Base-by-base conservation (phyloP, 2,888 invertebrate genomes). In the Xylocampa areola region DNA sequence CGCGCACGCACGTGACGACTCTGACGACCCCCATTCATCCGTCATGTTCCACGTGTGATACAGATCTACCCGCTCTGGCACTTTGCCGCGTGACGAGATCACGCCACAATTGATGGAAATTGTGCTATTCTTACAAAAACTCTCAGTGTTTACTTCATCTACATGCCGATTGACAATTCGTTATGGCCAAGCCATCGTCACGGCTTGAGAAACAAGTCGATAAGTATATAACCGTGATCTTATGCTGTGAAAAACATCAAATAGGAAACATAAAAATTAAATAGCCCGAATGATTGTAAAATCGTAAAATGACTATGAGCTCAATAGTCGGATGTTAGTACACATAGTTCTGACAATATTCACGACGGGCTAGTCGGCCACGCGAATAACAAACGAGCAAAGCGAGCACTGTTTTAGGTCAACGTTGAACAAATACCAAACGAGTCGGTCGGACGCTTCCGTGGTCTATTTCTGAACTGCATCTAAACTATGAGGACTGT, bases 341-440 rank as follows among this genome's bases (percentile, higher is more conserved):
- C 52, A 66, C 59, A 70, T 60, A 77, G 73, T 80, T 76, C 71
- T 71, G 72, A 68, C 75, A 73, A 80, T 83, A 84, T 80, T 76
- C 72, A 69, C 76, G 77, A 72, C 81, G 65, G 80, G 79, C 84
- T 83, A 86, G 83, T 87, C 85, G 86, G 82, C 86, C 86, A 86
- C 79, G 89, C 89, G 86, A 92, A 91, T 91, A 93, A 90, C 90
- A 92, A 90, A 92, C 90, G 90, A 91, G 91, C 91, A 92, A 92
- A 92, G 88, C 92, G 84, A 90, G 84, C 89, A 84, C 94, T 93
- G 92, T 93, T 94, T 94, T 94, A 94, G 94, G 94, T 93, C 94
- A 93, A 93, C 94, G 90, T 88, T 89, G 91, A 93, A 92, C 92
- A 93, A 93, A 94, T 94, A 93, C 94, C 93, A 94, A 93, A 94